Evolutionary conservation across 30 jellyfish, hydroid and myxozoan genomes (phyloP).

Genomic region (Mastigias papua): DNA sequence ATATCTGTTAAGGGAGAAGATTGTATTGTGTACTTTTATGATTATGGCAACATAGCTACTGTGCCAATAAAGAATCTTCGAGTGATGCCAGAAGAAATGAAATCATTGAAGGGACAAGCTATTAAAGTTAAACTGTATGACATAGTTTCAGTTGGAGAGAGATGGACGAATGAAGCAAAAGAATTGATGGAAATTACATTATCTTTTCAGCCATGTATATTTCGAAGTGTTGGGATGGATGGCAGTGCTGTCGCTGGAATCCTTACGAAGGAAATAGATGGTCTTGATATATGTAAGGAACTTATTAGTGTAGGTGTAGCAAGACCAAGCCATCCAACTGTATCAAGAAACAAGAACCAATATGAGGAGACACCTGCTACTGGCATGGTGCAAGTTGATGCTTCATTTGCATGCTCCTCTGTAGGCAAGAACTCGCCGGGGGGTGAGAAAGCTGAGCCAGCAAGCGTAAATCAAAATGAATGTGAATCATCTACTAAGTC

Average conservation of each 20-base stretch:
- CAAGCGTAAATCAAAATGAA: no score
- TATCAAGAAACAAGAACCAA: background rate
- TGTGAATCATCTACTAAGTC: no score
- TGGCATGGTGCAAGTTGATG: no score
- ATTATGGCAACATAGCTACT: constrained; percentile 81
- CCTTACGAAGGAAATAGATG: background rate
- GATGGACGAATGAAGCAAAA: constrained; percentile 35
- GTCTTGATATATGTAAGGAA: background rate
- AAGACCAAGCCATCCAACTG: background rate
- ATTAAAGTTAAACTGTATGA: constrained; percentile 27
- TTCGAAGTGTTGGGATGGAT: background rate
- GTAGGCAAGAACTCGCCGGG: no score
- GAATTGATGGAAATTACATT: constrained; percentile 32
- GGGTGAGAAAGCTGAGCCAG: no score
- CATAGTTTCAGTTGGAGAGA: constrained; percentile 27
- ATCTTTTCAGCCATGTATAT: constrained; percentile 34
- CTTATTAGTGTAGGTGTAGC: constrained; percentile 42
- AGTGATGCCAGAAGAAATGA: constrained; percentile 70
- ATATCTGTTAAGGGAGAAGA: constrained; percentile 1
- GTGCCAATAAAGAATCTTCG: constrained; percentile 27
- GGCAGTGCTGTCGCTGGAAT: constrained; percentile 1
- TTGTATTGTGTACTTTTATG: constrained; percentile 70
- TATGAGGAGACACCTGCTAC: background rate
- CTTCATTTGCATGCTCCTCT: background rate
- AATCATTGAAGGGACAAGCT: constrained; percentile 57